Percentiles rank a stretch among this genome's conserved stretches.
Evolutionary conservation across 1,140 invertebrate genomes (phyloP).

Genomic region (Paramacrobiotus metropolitanus): DNA sequence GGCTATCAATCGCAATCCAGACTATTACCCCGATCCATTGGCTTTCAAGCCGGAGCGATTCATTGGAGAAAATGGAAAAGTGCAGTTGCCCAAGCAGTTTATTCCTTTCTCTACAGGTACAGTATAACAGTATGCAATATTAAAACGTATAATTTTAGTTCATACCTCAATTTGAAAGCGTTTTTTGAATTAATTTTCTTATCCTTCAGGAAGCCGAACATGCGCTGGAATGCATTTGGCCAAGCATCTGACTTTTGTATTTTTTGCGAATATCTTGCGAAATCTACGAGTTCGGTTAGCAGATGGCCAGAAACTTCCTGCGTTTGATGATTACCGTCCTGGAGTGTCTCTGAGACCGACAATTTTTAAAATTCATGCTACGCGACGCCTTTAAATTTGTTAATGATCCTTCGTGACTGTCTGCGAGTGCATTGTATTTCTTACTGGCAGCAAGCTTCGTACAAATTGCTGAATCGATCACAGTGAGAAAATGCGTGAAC

Average conservation of each 20-base stretch:
- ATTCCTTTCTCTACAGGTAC: not conserved
- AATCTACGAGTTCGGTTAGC: not conserved
- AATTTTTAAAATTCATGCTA: too few relatives aligned
- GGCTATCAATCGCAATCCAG: constrained; percentile 38
- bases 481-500: too few relatives aligned
- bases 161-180: too few relatives aligned
- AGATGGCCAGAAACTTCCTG: not conserved
- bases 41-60: not conserved
- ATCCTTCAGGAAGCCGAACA: not conserved
- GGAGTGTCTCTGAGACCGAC: not conserved
- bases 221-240: not conserved
- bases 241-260: not conserved
- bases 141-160: too few relatives aligned
- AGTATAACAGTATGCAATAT: too few relatives aligned
- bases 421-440: too few relatives aligned
- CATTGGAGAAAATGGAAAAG: not conserved
- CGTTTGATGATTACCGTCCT: not conserved
- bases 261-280: not conserved
- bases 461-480: too few relatives aligned
- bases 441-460: too few relatives aligned
- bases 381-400: too few relatives aligned
- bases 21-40: constrained; percentile 12
- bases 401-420: too few relatives aligned
- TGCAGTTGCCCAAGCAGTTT: not conserved
- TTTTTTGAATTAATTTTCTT: too few relatives aligned